Evolutionary conservation across 2,797 vertebrate genomes (phyloP), one percentile per base, ranked within the genome.

Genomic region (Chaetodon trifasciatus): DNA sequence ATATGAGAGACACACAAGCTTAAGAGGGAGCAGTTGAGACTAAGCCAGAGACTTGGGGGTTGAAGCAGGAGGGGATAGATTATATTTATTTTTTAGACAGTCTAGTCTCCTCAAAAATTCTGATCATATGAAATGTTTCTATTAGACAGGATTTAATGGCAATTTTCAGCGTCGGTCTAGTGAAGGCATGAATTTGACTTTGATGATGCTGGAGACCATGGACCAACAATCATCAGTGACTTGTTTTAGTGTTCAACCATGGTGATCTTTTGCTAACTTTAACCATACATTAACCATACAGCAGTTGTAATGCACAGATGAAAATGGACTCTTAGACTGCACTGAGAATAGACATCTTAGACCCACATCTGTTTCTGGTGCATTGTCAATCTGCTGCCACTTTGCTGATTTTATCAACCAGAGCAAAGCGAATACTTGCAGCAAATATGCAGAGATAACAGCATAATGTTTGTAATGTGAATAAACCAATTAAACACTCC

Each of bases 1-100:
- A 70, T 53, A 46, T 61, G 39, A 76, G 55, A 73, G 44, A 72
- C 61, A 49, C 21, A 58, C 32, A 50, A 23, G 23, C 52, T 47
- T 35, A 49, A 46, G 16, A 52, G 44, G 53, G 15, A 61, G 60
- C 44, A 46, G 52, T 9, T 44, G 63, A 74, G n/a, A 80, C 50
- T 13, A 35, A 73, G 57, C 32, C 39, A 28, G 23, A 81, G 52
- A 44, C 44, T 63, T 15, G 23, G 32, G 39, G 76, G n/a, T 50
- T 10, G 55, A 46, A 16, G 11, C 42, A 16, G 15, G n/a, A 61
- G 60, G 32, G 24, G 46, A 70, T 23, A 35, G 44, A 50, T 61
- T 23, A 66, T 19, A 53, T 40, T 42, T 32, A n/a, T 49, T 21
- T 11, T 58, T 37, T 58, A 37, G 32, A 37, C 3, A 3, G 17